Conservation (phyloP, 64 coral and sea anemone genomes). For the Actinia tenebrosa region DNA sequence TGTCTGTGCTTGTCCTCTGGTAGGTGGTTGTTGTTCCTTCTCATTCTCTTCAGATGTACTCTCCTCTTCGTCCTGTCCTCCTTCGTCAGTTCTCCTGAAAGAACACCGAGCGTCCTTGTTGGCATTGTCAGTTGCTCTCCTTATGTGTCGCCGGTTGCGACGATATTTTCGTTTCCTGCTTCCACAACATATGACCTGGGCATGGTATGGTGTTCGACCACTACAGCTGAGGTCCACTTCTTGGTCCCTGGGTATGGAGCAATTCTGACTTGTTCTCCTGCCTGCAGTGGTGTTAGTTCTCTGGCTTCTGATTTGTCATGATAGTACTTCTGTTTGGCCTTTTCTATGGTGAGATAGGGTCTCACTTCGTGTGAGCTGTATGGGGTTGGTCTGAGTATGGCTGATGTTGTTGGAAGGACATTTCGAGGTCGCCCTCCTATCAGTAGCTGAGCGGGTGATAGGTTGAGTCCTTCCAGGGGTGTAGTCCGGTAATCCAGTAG, state of each 20-base stretch:
- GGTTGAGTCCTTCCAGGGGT: conserved; percentile 28
- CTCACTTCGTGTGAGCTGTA: conserved; percentile 28
- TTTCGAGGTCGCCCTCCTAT: conserved; percentile 17
- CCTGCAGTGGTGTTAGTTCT: conserved; percentile 16
- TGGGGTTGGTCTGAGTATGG: conserved; percentile 10
- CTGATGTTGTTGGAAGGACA: conserved; percentile 15
- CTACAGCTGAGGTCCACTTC: background rate
- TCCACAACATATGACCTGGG: conserved; percentile 42
- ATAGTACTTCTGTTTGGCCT: conserved; percentile 39
- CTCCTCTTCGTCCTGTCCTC: background rate
- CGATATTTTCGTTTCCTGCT: background rate
- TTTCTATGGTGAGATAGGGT: conserved; percentile 18
- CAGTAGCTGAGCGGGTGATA: conserved; percentile 34
- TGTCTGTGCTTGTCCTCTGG: background rate
- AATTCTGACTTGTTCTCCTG: conserved; percentile 38
- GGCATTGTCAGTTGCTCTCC: background rate
- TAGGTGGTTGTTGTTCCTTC: background rate
- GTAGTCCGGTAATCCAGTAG: conserved; percentile 33
- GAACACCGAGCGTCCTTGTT: background rate
- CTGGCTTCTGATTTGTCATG: conserved; percentile 28
- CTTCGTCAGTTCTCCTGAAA: background rate
- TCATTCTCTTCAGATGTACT: background rate
- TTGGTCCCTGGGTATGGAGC: conserved; percentile 18
- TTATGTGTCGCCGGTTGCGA: background rate
- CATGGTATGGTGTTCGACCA: conserved; percentile 13